phyloP scores from a whole-genome alignment of 2,113 vertebrate genomes.

The Pterocles gutturalis region DNA sequence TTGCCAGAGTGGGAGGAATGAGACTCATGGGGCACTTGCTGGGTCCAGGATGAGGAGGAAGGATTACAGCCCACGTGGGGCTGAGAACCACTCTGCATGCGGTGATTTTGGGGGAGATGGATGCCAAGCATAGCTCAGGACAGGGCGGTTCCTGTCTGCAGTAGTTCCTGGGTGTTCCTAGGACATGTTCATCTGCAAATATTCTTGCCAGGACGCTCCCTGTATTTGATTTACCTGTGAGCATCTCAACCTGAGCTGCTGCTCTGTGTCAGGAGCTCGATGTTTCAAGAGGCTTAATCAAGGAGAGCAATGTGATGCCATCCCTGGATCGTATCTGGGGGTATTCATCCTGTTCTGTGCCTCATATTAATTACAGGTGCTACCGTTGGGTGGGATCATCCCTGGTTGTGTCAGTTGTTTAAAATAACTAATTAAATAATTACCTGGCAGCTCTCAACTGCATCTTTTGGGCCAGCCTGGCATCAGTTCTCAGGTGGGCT shows the following conservation, averaged over 20 bases:
- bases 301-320: background rate
- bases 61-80: fast-evolving
- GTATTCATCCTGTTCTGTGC: background rate
- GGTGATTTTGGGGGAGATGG: background rate
- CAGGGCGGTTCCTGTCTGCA: background rate
- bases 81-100: background rate
- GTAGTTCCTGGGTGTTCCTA: background rate
- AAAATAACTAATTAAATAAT: background rate
- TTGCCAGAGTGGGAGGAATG: background rate
- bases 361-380: background rate
- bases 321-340: background rate
- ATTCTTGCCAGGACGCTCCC: background rate
- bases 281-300: background rate
- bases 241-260: background rate
- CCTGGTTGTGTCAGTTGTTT: background rate
- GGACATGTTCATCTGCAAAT: background rate
- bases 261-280: background rate
- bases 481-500: background rate
- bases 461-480: background rate
- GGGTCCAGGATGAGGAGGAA: background rate
- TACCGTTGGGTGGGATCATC: background rate
- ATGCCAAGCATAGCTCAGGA: background rate
- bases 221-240: background rate
- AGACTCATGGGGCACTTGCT: background rate
- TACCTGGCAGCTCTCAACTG: background rate